Evolutionary conservation across 2,888 invertebrate species (phyloP), one percentile per base, ranked within the genome.

Genomic region (Oxycera nigricornis): DNA sequence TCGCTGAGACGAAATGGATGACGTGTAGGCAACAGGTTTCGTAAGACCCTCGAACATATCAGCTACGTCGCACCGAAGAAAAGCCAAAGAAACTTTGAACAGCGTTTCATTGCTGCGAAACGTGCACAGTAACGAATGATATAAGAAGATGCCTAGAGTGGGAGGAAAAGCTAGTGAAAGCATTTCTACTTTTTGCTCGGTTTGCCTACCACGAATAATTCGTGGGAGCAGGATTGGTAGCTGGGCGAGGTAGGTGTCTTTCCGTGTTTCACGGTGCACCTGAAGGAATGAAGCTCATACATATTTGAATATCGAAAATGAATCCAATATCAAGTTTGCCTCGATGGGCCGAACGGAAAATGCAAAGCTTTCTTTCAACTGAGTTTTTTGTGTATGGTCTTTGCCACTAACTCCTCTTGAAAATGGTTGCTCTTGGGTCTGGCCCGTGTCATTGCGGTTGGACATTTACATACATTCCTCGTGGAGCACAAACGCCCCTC

Each of bases 81-180:
- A 41, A 73, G 28, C 26, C 26, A 17, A 24, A 35, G 30, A 35
- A 26, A 41, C 50, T 11, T 28, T n/a, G n/a, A 59, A 59, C 24
- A 14, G 24, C 22, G 28, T 7, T 4, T 30, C 30, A 24, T 28
- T 14, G n/a, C 6, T 28, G 59, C 41, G 41, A 1, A 26, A 30
- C 17, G 46, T 46, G 28, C 20, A 6, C 59, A 24, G 55, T 30
- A 31, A 20, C 41, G 24, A 68, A 72, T 61, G 72, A 46, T 59
- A 30, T 28, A 24, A 74, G n/a, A n/a, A 74, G 73, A 67, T 74
- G 30, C 26, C 30, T 28, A 73, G 62, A 65, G 72, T 57, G 57
- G 72, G 72, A 41, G 73, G 75, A 30, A 30, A 26, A 30, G 46
- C 41, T 57, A 31, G 59, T 74, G 59, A 46, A 59, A 57, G 68